Percentiles rank a stretch among this genome's conserved stretches.
Evolutionary conservation across 2,113 vertebrate genomes (phyloP).

Genomic region (Donacobius atricapilla): DNA sequence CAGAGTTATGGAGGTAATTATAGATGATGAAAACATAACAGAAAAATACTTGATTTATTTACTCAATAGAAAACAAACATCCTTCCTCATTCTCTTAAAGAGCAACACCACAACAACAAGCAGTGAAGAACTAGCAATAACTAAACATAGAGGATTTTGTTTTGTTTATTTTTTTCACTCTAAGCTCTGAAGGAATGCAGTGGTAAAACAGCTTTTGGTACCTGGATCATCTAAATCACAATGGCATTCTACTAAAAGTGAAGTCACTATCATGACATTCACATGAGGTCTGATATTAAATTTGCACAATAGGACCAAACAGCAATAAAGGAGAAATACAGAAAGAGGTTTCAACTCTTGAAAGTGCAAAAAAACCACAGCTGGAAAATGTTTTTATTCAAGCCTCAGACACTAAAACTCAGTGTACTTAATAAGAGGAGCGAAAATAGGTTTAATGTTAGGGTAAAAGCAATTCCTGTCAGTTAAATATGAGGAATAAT

Average conservation of each 20-base stretch:
- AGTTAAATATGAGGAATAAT: background rate
- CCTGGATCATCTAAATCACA: background rate
- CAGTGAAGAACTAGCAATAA: background rate
- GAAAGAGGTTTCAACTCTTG: background rate
- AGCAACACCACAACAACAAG: background rate
- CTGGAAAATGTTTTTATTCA: background rate
- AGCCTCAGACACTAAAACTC: background rate
- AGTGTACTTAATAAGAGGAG: background rate
- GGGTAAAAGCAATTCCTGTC: background rate
- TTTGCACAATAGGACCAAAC: background rate
- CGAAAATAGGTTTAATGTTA: background rate
- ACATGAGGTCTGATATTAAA: background rate
- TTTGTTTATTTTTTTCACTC: background rate
- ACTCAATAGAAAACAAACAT: background rate
- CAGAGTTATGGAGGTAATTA: background rate
- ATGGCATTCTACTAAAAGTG: background rate
- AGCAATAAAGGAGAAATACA: background rate
- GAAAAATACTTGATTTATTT: background rate
- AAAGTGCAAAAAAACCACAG: background rate
- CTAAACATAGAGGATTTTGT: background rate
- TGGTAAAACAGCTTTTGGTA: background rate
- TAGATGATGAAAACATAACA: background rate
- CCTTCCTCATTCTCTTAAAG: background rate
- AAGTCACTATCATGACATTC: fast-evolving
- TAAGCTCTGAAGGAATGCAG: background rate